Base-by-base conservation (phyloP, 2,888 invertebrate species). In the Agonopterix arenella region DNA sequence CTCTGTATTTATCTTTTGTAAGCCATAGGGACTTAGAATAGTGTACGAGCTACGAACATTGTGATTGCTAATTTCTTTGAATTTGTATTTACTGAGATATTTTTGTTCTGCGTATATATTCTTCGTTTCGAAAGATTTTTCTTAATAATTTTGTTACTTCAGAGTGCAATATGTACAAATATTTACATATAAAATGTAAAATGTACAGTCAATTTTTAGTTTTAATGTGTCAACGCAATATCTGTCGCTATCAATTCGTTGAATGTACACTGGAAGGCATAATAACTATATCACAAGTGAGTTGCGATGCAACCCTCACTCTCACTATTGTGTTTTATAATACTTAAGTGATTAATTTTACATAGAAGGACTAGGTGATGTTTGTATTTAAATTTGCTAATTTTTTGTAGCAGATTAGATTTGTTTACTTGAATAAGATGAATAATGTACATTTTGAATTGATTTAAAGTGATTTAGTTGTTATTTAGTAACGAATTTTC, bases 121-220 rank as follows among this genome's bases (percentile, higher is more conserved):
- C 73, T 84, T 81, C 80, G 77, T 81, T 83, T 83, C 74, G 79
- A 82, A 79, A 80, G 71, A 80, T 79, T 71, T 80, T 77, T 80
- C 76, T 80, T 79, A 84, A 82, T 78, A 78, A 80, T 81, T 76
- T 88, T 84, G 85, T 89, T 86, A 86, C 81, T 88, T 89, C 88
- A 90, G 91, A 91, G 92, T 92, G 92, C 92, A 92, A 92, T 92
- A 92, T 92, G 92, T 92, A 92, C 92, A 92, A 92, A 92, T 92
- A 91, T 91, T 91, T 89, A 88, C 88, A 88, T 85, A 79, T 77
- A 73, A 91, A 83, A 82, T 84, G 84, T 84, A 78, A 80, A 77
- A 69, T 88, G 88, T 88, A 89, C 88, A 88, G 89, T 88, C 75
- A 85, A 72, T 78, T 88, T 84, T 86, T 88, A 86, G 85, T 85